These are phyloP conservation scores for Eumerus sabulonum DNA, from an alignment of 2,888 invertebrate species.

Conservation along the genomic window DNA sequence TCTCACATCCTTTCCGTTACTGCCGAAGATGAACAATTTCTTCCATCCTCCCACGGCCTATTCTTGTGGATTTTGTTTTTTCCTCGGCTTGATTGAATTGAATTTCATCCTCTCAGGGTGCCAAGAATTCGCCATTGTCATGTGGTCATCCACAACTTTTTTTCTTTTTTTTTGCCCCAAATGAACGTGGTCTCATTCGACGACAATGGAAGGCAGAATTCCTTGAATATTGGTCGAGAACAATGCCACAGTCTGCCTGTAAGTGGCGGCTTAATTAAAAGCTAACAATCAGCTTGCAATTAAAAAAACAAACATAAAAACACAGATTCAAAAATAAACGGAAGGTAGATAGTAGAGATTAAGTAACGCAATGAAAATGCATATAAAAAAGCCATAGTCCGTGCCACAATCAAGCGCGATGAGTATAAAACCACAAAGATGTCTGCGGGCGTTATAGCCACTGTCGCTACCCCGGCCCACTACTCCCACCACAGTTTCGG, in stretches of 20 bases:
- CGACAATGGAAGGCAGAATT: too few species aligned
- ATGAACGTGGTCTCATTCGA: too few species aligned
- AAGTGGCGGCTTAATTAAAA: slow-evolving; percentile 42
- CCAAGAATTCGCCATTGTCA: slow-evolving; percentile 18
- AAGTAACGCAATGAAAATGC: slow-evolving; percentile 21
- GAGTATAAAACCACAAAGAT: slow-evolving; percentile 39
- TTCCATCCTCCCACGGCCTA: slow-evolving; percentile 18
- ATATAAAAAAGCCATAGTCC: slow-evolving; percentile 26
- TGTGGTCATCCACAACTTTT: not conserved
- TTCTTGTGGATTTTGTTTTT: slow-evolving; percentile 8
- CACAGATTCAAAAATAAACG: slow-evolving; percentile 11
- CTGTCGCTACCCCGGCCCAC: too few species aligned
- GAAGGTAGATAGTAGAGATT: slow-evolving; percentile 1
- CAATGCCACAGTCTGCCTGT: too few species aligned
- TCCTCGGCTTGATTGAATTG: slow-evolving; percentile 25
- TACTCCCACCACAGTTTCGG: not conserved
- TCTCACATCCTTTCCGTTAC: slow-evolving; percentile 5
- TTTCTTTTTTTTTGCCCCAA: not conserved
- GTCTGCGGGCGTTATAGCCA: slow-evolving; percentile 18
- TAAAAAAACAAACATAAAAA: slow-evolving; percentile 26
- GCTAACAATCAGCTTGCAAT: slow-evolving; percentile 37
- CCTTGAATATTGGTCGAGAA: not conserved
- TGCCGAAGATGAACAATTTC: slow-evolving; percentile 25
- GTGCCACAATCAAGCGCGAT: slow-evolving; percentile 11
- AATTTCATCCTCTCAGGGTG: slow-evolving; percentile 1